Evolutionary conservation across 35 echinoderm and acorn worm species (phyloP).

Genomic region (Ophiothrix spiculata): DNA sequence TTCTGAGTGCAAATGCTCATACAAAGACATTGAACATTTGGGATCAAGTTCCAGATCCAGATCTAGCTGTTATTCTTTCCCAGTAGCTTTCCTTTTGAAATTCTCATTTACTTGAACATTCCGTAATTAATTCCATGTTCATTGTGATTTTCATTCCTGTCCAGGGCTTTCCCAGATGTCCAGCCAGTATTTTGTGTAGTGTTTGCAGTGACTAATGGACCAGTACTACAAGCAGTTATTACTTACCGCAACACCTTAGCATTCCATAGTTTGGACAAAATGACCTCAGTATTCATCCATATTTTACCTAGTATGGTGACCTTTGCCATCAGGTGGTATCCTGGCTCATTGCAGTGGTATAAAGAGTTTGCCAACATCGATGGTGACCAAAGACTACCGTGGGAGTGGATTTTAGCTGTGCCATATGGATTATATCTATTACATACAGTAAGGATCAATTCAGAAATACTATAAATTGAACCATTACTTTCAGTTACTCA

Average conservation of each 20-base stretch:
- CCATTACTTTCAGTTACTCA: too few species aligned
- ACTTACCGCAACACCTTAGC: background rate
- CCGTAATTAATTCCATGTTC: too few species aligned
- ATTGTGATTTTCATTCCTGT: too few species aligned
- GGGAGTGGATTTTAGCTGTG: background rate
- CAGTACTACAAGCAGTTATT: background rate
- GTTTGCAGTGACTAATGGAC: background rate
- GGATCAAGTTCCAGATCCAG: too few species aligned
- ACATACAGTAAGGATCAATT: background rate
- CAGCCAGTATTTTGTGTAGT: background rate
- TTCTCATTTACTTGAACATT: too few species aligned
- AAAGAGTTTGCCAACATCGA: background rate
- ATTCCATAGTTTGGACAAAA: background rate
- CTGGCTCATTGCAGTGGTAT: background rate
- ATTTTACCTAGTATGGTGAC: background rate
- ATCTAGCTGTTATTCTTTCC: too few species aligned
- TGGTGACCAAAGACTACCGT: background rate
- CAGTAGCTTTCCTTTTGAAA: too few species aligned
- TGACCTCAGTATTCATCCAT: background rate
- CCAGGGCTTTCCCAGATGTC: background rate
- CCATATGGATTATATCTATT: background rate
- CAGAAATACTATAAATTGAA: too few species aligned
- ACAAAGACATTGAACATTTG: too few species aligned
- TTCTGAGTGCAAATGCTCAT: too few species aligned
- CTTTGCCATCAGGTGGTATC: background rate